A percentile compares a stretch with the other conserved stretches of the same genome.
phyloP scores from a whole-genome alignment of 1,140 invertebrate genomes.

The Drepana arcuata region DNA sequence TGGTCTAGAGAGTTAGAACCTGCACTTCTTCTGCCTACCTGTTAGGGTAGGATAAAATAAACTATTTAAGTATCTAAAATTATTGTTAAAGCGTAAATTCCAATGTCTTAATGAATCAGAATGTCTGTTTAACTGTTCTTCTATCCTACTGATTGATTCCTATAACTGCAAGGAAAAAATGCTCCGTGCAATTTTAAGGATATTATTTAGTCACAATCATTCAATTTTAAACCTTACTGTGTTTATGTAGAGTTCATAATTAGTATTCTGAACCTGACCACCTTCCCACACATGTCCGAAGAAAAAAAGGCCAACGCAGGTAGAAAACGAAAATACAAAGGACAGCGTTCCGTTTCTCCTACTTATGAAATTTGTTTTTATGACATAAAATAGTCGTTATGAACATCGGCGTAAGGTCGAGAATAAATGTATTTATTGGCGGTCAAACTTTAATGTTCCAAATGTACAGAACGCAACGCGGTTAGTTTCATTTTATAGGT shows the following conservation, averaged over 20 bases:
- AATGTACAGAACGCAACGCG: conserved; percentile 17
- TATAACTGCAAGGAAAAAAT: conserved; percentile 14
- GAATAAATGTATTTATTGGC: too few relatives aligned
- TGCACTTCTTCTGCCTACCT: too few relatives aligned
- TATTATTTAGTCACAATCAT: conserved; percentile 1
- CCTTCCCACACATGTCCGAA: conserved; percentile 23
- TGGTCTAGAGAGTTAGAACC: too few relatives aligned
- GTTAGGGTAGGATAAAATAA: too few relatives aligned
- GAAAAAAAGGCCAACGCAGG: conserved; percentile 61
- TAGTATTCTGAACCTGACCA: conserved; percentile 4
- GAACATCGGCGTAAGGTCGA: too few relatives aligned
- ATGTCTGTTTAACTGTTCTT: too few relatives aligned
- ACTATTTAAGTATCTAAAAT: too few relatives aligned
- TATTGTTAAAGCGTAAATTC: too few relatives aligned
- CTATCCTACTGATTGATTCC: conserved; percentile 14
- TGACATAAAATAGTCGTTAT: too few relatives aligned
- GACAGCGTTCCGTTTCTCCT: conserved; percentile 28
- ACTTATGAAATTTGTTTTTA: too few relatives aligned
- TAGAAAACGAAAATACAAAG: conserved; percentile 62
- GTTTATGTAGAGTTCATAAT: conserved; percentile 8
- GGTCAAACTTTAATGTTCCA: conserved; percentile 60
- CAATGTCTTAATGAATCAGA: too few relatives aligned
- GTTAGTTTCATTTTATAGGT: conserved; percentile 43
- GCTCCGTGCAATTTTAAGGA: conserved; percentile 1
- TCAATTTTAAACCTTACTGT: conserved; percentile 15